These are phyloP conservation scores for Serilophus lunatus DNA, from an alignment of 2,113 vertebrate species.

Conservation along the genomic window DNA sequence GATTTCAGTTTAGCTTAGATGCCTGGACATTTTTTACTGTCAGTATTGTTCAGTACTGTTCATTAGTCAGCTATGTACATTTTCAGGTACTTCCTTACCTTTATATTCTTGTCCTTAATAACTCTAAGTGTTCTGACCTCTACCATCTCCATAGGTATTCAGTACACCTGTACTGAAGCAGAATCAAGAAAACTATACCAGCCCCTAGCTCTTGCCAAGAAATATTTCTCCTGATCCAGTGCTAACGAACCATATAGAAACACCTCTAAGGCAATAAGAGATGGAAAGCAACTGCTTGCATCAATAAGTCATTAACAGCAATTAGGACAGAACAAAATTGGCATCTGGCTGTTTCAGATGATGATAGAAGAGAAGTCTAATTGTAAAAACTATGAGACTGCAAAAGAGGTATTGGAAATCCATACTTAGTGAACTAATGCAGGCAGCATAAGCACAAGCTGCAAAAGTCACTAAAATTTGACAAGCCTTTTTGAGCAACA, in stretches of 20 bases:
- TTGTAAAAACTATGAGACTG: background rate
- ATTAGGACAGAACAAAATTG: slow-evolving; percentile 22
- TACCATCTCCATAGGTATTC: background rate
- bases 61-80: background rate
- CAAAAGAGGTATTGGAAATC: slow-evolving; percentile 31
- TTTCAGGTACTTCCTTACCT: background rate
- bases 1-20: background rate
- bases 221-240: background rate
- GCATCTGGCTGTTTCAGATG: background rate
- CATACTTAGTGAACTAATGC: background rate
- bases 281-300: background rate
- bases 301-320: slow-evolving; percentile 2
- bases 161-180: background rate
- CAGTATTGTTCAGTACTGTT: background rate
- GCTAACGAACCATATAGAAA: background rate
- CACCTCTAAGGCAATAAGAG: background rate
- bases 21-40: background rate
- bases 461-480: slow-evolving; percentile 13
- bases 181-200: background rate
- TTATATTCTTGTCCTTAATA: background rate
- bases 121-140: background rate
- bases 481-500: background rate
- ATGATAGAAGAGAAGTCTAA: background rate
- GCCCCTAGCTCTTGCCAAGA: background rate
- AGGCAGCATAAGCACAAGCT: background rate